phyloP scores from a whole-genome alignment of 2,888 invertebrate species.

The Drosophila suboccidentalis region DNA sequence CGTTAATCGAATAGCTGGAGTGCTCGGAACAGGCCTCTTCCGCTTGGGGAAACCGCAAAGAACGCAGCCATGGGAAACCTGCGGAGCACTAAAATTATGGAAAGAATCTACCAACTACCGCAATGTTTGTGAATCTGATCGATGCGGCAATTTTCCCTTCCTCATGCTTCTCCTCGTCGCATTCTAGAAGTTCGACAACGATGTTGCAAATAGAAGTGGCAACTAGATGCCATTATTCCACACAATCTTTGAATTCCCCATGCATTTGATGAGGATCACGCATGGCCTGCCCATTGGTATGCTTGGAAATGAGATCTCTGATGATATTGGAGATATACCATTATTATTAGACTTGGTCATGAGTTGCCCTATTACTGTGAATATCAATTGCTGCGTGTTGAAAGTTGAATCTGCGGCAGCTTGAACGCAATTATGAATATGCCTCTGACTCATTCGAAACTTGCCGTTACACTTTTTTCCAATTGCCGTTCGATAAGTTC shows the following conservation, averaged over 20 bases:
- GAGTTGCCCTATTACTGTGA: constrained; percentile 32
- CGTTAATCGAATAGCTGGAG: constrained; percentile 41
- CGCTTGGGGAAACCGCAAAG: constrained; percentile 44
- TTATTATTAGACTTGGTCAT: constrained; percentile 22
- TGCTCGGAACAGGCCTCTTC: constrained; percentile 33
- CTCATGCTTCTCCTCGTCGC: not conserved
- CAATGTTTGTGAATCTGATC: constrained; percentile 49
- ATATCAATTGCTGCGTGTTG: constrained; percentile 23
- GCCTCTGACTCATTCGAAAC: constrained; percentile 1
- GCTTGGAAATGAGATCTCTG: constrained; percentile 50
- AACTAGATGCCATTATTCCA: constrained; percentile 47
- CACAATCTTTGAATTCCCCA: constrained; percentile 26
- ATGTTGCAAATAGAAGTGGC: constrained; percentile 44
- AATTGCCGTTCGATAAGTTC: constrained; percentile 6
- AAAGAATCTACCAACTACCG: constrained; percentile 18
- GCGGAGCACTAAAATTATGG: constrained; percentile 4
- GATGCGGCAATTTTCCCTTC: constrained; percentile 48
- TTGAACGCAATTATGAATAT: constrained; percentile 12
- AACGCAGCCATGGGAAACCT: constrained; percentile 40
- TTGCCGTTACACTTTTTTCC: constrained; percentile 13
- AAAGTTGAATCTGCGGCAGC: constrained; percentile 5
- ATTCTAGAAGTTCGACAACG: not conserved
- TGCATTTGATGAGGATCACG: constrained; percentile 41
- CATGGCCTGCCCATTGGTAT: constrained; percentile 38
- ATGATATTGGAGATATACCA: constrained; percentile 32